These are phyloP conservation scores for Globia sparganii DNA, from an alignment of 2,888 invertebrate genomes.

Conservation along the genomic window DNA sequence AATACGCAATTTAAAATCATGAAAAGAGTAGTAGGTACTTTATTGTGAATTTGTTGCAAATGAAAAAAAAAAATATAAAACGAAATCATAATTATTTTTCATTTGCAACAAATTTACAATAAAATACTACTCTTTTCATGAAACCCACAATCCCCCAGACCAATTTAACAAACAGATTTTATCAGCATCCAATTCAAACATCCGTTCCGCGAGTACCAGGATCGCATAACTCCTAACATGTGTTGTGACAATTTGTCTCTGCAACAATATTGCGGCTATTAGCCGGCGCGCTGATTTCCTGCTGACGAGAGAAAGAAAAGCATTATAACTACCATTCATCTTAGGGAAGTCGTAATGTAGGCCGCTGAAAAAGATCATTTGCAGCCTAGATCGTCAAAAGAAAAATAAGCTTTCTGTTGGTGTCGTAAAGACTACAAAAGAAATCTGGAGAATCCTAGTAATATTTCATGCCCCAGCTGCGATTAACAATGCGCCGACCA, in stretches of 20 bases:
- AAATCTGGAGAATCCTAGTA: background rate
- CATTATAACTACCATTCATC: slow-evolving; percentile 46
- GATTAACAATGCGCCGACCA: background rate
- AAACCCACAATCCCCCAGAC: background rate
- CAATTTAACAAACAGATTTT: slow-evolving; percentile 33
- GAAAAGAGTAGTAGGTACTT: no score
- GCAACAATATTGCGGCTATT: slow-evolving; percentile 71
- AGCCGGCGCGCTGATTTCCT: slow-evolving; percentile 63
- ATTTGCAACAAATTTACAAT: slow-evolving; percentile 21
- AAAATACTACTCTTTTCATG: slow-evolving; percentile 13
- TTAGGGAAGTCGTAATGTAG: slow-evolving; percentile 38
- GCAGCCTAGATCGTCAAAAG: slow-evolving; percentile 25
- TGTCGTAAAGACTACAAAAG: slow-evolving; percentile 16
- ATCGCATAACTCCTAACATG: slow-evolving; percentile 68
- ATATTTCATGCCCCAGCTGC: slow-evolving; percentile 4
- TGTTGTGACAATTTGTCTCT: slow-evolving; percentile 78
- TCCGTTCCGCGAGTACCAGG: slow-evolving; percentile 56
- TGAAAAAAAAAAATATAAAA: slow-evolving; percentile 15
- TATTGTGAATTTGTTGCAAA: no score
- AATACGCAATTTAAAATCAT: slow-evolving; percentile 20
- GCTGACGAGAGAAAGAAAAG: slow-evolving; percentile 46
- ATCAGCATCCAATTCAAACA: slow-evolving; percentile 25
- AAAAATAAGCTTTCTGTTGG: slow-evolving; percentile 23
- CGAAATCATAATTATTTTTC: slow-evolving; percentile 15
- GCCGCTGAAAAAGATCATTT: slow-evolving; percentile 40